Evolutionary conservation across 2,888 invertebrate species (phyloP), one percentile per base, ranked within the genome.

Genomic region (Campoplex nolae): DNA sequence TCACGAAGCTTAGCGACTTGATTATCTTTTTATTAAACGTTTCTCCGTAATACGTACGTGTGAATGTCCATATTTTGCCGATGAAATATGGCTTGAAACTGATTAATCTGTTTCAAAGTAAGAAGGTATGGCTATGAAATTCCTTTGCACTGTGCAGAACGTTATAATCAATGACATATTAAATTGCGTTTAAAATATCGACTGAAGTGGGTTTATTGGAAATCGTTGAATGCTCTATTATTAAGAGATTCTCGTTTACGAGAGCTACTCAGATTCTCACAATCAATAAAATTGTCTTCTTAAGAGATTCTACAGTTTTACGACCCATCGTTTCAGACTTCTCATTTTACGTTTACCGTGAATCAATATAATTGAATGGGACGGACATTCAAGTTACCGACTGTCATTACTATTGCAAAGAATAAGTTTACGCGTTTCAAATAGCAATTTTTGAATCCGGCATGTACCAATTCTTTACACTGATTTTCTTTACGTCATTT

Each of bases 241-340:
- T 71, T 71, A 48, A 51, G n/a, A 71, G 71, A 71, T 71, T 8
- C 18, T 13, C 18, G 42, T 51, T 51, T 18, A 32, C 71, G 16
- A 28, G 18, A 71, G 18, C 48, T 32, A 71, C 16, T 8, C 18
- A 71, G 18, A 58, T 71, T 51, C 32, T 51, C 48, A 32, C 71
- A 71, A 51, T 28, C 48, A 16, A 58, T 58, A 3, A 23, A 58
- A 28, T 58, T 58, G 23, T 58, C 28, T 58, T 62, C 56, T 28
- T 28, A 16, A 32, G 16, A 62, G 62, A 32, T 62, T 62, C 62
- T 32, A 16, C 13, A 32, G 62, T 11, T 62, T 32, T 16, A 62
- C 32, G 32, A 62, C 62, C 6, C 62, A 62, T 32, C 62, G 6
- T 62, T 32, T 32, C 32, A 62, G 32, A 16, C 62, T 28, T 11